A percentile compares a stretch with the other conserved stretches of the same genome.
These are phyloP conservation scores for Clarias fuscus DNA, from an alignment of 2,797 vertebrate species.

Conservation along the genomic window DNA sequence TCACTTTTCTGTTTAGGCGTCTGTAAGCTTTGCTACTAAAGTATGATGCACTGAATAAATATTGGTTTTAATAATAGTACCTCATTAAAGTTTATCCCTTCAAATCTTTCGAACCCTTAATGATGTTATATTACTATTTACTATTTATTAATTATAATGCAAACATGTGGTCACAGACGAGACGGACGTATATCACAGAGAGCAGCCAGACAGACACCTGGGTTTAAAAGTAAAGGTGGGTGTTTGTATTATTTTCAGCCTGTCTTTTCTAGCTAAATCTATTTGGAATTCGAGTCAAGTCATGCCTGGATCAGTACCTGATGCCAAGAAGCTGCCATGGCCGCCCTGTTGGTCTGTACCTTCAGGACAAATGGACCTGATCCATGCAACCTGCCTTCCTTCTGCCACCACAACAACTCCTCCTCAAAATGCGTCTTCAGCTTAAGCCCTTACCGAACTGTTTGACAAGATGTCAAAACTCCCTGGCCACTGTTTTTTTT, in stretches of 20 bases:
- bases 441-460: not conserved
- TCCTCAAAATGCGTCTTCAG: not conserved
- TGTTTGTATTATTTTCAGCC: conserved; percentile 4
- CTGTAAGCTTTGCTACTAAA: conserved; percentile 11
- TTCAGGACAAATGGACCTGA: conserved; percentile 8
- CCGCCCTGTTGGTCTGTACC: not conserved
- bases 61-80: conserved; percentile 6
- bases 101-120: not conserved
- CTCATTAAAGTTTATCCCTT: conserved; percentile 4
- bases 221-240: not conserved
- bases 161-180: not conserved
- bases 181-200: conserved; percentile 6
- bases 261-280: not conserved
- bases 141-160: not conserved
- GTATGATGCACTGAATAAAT: conserved; percentile 16
- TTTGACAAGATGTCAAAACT: conserved; percentile 1
- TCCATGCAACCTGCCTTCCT: conserved; percentile 22
- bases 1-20: not conserved
- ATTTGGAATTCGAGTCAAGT: conserved; percentile 4
- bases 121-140: not conserved
- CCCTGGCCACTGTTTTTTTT: not conserved
- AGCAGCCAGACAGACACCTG: conserved; percentile 7
- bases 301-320: not conserved
- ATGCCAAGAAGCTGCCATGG: conserved; percentile 3
- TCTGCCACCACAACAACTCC: not conserved